Evolutionary conservation across 2,888 invertebrate species (phyloP).

Genomic region (Sussaba pulchella): DNA sequence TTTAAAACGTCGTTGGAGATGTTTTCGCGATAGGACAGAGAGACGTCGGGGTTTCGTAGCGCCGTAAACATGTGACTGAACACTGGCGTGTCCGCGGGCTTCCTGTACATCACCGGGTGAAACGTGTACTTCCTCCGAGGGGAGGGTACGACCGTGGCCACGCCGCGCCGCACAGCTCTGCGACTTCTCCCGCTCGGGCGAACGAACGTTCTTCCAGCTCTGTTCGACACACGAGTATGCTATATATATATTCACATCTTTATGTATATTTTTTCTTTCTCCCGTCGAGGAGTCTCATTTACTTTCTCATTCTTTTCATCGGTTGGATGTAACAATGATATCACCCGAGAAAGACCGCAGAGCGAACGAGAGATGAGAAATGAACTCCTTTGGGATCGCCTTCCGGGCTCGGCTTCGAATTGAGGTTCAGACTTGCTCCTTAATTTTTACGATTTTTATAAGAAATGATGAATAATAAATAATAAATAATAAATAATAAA

Average conservation of each 20-base stretch:
- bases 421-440: too few relatives aligned
- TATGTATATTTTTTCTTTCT: conserved; percentile 41
- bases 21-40: conserved; percentile 35
- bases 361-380: conserved; percentile 23
- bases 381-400: too few relatives aligned
- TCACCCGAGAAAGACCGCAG: conserved; percentile 62
- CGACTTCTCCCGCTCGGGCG: conserved; percentile 45
- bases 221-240: conserved; percentile 50
- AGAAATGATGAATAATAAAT: too few relatives aligned
- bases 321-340: conserved; percentile 71
- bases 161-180: conserved; percentile 53
- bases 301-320: conserved; percentile 37
- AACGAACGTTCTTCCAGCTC: conserved; percentile 50
- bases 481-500: too few relatives aligned
- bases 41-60: conserved; percentile 64
- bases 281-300: neutral
- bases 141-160: conserved; percentile 67
- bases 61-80: conserved; percentile 79
- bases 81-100: conserved; percentile 73
- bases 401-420: too few relatives aligned
- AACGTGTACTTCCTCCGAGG: conserved; percentile 79
- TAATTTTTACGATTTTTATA: too few relatives aligned
- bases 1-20: neutral
- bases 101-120: conserved; percentile 79
- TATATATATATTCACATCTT: neutral